phyloP scores from a whole-genome alignment of 1,140 invertebrate genomes.

The Wiebesia pumilae region DNA sequence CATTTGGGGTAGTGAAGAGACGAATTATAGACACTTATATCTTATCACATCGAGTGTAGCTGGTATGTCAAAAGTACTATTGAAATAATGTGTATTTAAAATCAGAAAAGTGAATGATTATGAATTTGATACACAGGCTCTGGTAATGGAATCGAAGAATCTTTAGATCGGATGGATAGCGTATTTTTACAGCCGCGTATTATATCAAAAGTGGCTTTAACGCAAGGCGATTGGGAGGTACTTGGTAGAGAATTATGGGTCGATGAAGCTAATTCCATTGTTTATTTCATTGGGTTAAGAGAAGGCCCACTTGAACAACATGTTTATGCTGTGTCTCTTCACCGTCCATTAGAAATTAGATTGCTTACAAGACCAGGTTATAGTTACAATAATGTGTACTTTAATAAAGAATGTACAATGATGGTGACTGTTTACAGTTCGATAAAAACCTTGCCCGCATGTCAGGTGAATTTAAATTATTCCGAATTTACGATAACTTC shows the following conservation, averaged over 20 bases:
- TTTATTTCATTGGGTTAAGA: constrained; percentile 88
- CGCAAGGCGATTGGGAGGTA: constrained; percentile 89
- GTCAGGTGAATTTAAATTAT: constrained; percentile 74
- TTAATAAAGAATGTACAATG: constrained; percentile 89
- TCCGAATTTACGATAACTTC: not conserved
- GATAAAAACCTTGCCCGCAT: constrained; percentile 86
- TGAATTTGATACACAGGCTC: constrained; percentile 63
- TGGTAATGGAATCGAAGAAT: constrained; percentile 74
- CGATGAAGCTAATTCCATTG: constrained; percentile 81
- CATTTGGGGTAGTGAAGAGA: constrained; percentile 94
- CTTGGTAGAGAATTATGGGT: constrained; percentile 86
- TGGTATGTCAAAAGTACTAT: constrained; percentile 54
- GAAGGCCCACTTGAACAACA: constrained; percentile 90
- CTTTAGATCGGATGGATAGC: constrained; percentile 73
- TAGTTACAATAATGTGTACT: constrained; percentile 85
- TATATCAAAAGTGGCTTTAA: constrained; percentile 82
- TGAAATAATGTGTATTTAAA: constrained; percentile 3
- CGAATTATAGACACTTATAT: constrained; percentile 94
- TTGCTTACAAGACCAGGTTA: constrained; percentile 84
- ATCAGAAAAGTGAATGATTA: not conserved
- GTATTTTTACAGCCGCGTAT: constrained; percentile 78
- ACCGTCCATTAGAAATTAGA: constrained; percentile 79
- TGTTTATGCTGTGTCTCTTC: constrained; percentile 86
- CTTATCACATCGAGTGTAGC: constrained; percentile 79
- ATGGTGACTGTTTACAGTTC: constrained; percentile 93